phyloP scores from a whole-genome alignment of 2,888 invertebrate species.

The Helicoverpa assulta region DNA sequence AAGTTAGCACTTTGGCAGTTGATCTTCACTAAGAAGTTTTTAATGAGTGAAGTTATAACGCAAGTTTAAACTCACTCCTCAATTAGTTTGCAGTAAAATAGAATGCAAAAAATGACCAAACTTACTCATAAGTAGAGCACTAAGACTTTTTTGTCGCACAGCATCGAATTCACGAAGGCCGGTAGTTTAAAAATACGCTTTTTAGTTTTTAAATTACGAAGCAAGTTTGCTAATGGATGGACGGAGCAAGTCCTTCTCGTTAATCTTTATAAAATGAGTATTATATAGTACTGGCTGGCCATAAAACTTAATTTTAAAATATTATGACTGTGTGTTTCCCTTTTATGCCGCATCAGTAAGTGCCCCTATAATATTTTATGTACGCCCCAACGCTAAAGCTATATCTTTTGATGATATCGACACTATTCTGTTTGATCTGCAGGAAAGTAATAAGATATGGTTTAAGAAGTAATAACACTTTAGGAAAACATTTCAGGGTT shows the following conservation, averaged over 20 bases:
- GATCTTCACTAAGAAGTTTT: too few relatives aligned
- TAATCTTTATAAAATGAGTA: background rate
- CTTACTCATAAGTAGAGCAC: too few relatives aligned
- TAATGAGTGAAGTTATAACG: too few relatives aligned
- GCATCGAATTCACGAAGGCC: too few relatives aligned
- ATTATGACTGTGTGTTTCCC: slow-evolving; percentile 36
- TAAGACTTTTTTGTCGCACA: too few relatives aligned
- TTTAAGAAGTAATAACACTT: slow-evolving; percentile 15
- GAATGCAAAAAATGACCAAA: too few relatives aligned
- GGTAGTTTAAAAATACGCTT: background rate
- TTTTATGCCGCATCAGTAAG: slow-evolving; percentile 46
- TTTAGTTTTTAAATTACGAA: background rate
- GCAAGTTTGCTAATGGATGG: background rate
- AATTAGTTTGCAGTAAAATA: too few relatives aligned
- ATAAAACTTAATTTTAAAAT: slow-evolving; percentile 56
- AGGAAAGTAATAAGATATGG: slow-evolving; percentile 35
- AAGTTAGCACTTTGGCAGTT: too few relatives aligned
- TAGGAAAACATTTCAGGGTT: slow-evolving; percentile 7
- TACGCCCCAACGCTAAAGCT: slow-evolving; percentile 29
- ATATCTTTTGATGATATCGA: slow-evolving; percentile 46
- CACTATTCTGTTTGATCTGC: slow-evolving; percentile 48
- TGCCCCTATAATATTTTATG: slow-evolving; percentile 55
- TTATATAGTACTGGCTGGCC: slow-evolving; percentile 17
- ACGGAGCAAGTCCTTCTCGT: background rate
- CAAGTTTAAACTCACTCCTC: too few relatives aligned